Evolutionary conservation across 2,888 invertebrate species (phyloP).

Genomic region (Plebejus anna): DNA sequence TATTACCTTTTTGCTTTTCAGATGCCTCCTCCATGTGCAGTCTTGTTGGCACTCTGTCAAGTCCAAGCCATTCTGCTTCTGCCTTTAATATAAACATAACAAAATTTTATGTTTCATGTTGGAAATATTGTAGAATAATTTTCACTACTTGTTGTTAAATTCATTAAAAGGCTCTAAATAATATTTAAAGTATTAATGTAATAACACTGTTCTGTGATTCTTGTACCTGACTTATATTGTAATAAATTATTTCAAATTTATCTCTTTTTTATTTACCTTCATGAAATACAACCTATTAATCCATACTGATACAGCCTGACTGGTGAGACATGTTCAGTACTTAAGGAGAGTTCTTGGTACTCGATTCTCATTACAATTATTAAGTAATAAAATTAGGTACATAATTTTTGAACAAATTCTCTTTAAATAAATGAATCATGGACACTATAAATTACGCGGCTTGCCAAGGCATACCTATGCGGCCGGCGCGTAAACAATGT

Average conservation of each 20-base stretch:
- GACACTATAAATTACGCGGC: too few species aligned
- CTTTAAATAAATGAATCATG: too few species aligned
- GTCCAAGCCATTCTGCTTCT: slow-evolving; percentile 81
- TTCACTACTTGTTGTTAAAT: slow-evolving; percentile 38
- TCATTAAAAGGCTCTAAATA: slow-evolving; percentile 1
- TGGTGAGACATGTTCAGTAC: too few species aligned
- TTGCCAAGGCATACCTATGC: too few species aligned
- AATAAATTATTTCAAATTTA: slow-evolving; percentile 31
- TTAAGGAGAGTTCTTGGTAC: too few species aligned
- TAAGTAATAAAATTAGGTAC: too few species aligned
- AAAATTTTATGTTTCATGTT: slow-evolving; percentile 54
- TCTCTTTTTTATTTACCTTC: background rate
- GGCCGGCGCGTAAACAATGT: too few species aligned
- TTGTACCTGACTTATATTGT: slow-evolving; percentile 25
- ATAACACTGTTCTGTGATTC: slow-evolving; percentile 41
- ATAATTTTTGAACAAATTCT: too few species aligned
- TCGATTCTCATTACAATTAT: too few species aligned
- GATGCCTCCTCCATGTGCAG: slow-evolving; percentile 78
- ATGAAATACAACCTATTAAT: background rate
- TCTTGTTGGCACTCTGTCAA: slow-evolving; percentile 83
- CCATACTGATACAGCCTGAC: too few species aligned
- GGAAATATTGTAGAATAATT: slow-evolving; percentile 48
- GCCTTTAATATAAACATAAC: slow-evolving; percentile 76
- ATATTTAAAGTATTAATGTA: background rate
- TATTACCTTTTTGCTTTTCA: slow-evolving; percentile 78